phyloP scores from a whole-genome alignment of 2,113 vertebrate genomes.

The Phylloscopus trochiloides region DNA sequence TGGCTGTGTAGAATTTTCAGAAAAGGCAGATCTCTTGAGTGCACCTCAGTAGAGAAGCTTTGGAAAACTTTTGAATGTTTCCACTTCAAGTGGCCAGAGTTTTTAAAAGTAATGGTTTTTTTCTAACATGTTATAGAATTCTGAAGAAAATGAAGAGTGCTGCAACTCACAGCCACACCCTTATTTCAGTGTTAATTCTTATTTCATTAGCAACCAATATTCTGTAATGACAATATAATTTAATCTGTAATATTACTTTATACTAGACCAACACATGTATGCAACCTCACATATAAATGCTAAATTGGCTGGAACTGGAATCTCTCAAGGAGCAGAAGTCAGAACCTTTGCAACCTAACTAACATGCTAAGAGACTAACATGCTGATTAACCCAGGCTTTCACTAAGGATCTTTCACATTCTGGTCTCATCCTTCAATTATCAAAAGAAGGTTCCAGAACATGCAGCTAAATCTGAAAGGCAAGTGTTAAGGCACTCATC shows the following conservation, averaged over 20 bases:
- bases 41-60: neutral
- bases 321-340: neutral
- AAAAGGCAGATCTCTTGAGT: neutral
- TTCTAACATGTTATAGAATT: neutral
- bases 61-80: neutral
- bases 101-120: neutral
- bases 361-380: neutral
- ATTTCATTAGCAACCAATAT: neutral
- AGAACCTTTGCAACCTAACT: neutral
- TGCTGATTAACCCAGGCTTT: neutral
- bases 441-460: neutral
- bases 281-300: neutral
- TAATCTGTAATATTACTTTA: neutral
- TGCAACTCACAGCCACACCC: neutral
- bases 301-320: neutral
- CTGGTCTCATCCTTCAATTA: neutral
- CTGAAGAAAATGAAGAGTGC: neutral
- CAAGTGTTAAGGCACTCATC: neutral
- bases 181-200: neutral
- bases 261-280: neutral
- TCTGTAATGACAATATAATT: neutral
- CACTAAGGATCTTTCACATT: neutral
- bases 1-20: neutral
- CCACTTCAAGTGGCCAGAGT: neutral
- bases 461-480: neutral